A percentile compares a stretch with the other conserved stretches of the same genome.
phyloP scores from a whole-genome alignment of 2,888 invertebrate genomes.

The Protonemura montana region DNA sequence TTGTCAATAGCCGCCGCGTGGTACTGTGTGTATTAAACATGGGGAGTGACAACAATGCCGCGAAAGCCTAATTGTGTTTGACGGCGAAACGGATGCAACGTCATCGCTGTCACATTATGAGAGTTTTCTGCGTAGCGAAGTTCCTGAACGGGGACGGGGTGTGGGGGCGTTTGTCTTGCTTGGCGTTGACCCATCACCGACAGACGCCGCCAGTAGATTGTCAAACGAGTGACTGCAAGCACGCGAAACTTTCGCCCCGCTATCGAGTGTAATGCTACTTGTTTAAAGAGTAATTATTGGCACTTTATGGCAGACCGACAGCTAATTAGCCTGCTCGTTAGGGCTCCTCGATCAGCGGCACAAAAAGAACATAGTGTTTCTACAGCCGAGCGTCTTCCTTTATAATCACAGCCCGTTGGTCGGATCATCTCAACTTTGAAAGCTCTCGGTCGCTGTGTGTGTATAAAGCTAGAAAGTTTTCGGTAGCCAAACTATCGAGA shows the following conservation, averaged over 20 bases:
- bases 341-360: neutral
- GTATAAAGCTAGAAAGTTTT: slow-evolving; percentile 20
- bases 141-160: too few species aligned
- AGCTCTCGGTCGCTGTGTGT: slow-evolving; percentile 15
- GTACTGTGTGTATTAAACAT: neutral
- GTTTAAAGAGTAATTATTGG: slow-evolving; percentile 3
- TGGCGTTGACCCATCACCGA: neutral
- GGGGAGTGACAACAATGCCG: neutral
- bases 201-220: neutral
- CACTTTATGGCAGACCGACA: neutral
- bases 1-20: neutral
- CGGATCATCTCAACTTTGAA: slow-evolving; percentile 24
- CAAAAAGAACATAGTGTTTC: slow-evolving; percentile 25
- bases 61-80: neutral
- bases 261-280: neutral
- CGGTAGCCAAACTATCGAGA: slow-evolving; percentile 19
- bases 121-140: too few species aligned
- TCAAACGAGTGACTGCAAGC: neutral
- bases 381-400: neutral
- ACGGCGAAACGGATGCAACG: neutral
- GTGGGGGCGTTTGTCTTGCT: too few species aligned
- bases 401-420: neutral
- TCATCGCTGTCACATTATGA: neutral
- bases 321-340: slow-evolving; percentile 25
- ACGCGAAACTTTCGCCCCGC: neutral